Evolutionary conservation across 35 echinoderm and acorn worm species (phyloP).

Genomic region (Apostichopus californicus): DNA sequence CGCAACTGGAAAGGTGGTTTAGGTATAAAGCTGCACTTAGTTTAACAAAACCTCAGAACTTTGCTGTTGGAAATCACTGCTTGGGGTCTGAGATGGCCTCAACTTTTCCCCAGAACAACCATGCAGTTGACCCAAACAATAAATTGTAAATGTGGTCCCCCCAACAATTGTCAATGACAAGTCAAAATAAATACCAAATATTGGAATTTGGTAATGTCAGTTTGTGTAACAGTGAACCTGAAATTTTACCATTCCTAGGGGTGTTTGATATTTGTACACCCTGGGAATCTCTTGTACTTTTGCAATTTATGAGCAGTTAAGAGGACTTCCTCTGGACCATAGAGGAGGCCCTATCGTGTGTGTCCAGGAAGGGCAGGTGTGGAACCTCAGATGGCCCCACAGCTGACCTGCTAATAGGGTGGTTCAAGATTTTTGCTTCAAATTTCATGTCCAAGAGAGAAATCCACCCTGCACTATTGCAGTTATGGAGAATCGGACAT

Average conservation of each 20-base stretch:
- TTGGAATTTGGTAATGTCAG: background rate
- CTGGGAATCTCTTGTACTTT: background rate
- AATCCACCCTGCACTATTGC: too few relatives aligned
- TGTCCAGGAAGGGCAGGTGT: background rate
- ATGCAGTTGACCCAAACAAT: background rate
- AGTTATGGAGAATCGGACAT: too few relatives aligned
- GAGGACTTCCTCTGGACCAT: background rate
- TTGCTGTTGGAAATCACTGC: background rate
- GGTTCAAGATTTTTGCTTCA: too few relatives aligned
- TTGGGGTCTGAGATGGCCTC: background rate
- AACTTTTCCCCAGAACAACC: background rate
- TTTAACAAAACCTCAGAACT: too few relatives aligned
- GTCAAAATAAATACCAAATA: constrained; percentile 10
- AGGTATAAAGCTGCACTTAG: too few relatives aligned
- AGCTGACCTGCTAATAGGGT: background rate
- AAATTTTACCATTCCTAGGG: background rate
- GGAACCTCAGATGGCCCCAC: background rate
- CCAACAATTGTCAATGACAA: background rate
- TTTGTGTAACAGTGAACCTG: constrained; percentile 3
- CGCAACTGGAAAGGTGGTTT: too few relatives aligned
- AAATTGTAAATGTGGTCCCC: background rate
- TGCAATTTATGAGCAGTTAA: constrained; percentile 1
- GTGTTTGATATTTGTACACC: background rate
- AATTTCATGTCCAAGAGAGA: too few relatives aligned
- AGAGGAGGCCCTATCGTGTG: background rate